Conservation (phyloP, 2,797 vertebrate species). For the Spinibarbus caldwelli region DNA sequence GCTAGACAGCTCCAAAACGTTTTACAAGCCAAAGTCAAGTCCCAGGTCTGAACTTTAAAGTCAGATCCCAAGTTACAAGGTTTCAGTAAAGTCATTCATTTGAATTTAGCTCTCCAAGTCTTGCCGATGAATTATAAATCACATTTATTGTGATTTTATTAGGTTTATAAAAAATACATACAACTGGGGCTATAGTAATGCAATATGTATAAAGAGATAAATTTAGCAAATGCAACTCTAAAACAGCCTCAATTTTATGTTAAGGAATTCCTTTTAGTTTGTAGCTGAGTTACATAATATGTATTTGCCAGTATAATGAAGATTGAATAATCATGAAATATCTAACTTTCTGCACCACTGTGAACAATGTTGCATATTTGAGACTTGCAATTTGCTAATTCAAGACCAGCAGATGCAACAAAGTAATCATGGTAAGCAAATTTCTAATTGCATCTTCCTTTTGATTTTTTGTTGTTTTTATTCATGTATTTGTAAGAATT, state of each 20-base stretch:
- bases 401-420: background rate
- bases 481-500: background rate
- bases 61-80: background rate
- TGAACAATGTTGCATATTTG: background rate
- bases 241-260: background rate
- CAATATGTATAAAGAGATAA: background rate
- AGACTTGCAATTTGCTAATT: background rate
- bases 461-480: background rate
- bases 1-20: background rate
- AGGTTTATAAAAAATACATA: slow-evolving; percentile 33
- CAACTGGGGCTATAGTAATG: background rate
- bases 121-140: slow-evolving; percentile 1
- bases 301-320: background rate
- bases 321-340: background rate
- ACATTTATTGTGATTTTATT: slow-evolving; percentile 18
- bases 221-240: background rate
- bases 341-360: background rate
- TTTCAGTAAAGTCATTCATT: background rate
- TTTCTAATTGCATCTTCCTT: background rate
- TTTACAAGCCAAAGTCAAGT: background rate
- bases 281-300: background rate
- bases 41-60: background rate
- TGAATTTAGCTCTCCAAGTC: background rate
- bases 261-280: background rate
- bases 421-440: background rate